These are phyloP conservation scores for Brachionichthys hirsutus DNA, from an alignment of 2,113 vertebrate species.

Conservation along the genomic window DNA sequence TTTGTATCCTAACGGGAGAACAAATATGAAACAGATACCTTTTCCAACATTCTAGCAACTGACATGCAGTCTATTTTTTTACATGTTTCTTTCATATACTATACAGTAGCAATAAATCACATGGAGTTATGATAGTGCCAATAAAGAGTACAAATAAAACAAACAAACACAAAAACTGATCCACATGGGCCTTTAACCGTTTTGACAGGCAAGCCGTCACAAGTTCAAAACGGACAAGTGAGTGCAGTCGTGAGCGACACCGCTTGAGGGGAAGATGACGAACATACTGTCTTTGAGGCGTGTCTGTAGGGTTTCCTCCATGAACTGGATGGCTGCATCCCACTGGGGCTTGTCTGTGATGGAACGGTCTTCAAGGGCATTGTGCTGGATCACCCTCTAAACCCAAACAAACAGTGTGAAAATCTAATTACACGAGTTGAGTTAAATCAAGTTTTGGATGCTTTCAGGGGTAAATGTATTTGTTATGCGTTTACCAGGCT, in stretches of 20 bases:
- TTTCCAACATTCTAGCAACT: not conserved
- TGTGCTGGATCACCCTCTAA: conserved; percentile 97
- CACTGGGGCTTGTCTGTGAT: conserved; percentile 98
- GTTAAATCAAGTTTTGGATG: not conserved
- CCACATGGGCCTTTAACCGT: too few species aligned
- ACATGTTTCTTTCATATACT: too few species aligned
- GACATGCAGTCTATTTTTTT: too few species aligned
- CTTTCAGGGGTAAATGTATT: conserved; percentile 6
- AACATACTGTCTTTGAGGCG: conserved; percentile 95
- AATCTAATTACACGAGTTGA: conserved; percentile 5
- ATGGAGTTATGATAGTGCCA: too few species aligned
- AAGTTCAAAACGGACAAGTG: not conserved
- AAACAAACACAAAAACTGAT: too few species aligned
- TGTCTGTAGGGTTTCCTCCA: conserved; percentile 94
- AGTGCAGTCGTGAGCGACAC: too few species aligned
- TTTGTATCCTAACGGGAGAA: too few species aligned
- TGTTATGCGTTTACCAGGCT: conserved; percentile 85
- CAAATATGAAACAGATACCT: not conserved
- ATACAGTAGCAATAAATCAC: too few species aligned
- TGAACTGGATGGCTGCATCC: conserved; percentile 98
- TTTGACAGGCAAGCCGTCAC: not conserved
- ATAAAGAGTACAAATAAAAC: too few species aligned
- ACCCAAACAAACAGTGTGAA: not conserved
- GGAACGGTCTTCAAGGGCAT: conserved; percentile 95
- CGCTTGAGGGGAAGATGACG: too few species aligned